A percentile compares a stretch with the other conserved stretches of the same genome.
phyloP scores from a whole-genome alignment of 2,113 vertebrate species.

The Podarcis cretensis region DNA sequence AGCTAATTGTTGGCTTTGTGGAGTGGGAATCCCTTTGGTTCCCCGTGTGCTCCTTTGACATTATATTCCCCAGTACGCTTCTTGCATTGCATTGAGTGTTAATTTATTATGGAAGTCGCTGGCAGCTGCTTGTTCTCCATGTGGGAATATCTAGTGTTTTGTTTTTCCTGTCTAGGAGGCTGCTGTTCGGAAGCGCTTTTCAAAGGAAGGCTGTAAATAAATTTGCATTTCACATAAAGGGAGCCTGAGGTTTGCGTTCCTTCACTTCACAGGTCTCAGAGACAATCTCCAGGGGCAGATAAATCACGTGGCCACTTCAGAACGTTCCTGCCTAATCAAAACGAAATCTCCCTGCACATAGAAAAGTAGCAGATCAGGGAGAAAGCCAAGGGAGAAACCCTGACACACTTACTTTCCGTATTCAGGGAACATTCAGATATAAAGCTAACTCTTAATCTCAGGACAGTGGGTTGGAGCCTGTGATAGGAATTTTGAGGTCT shows the following conservation, averaged over 20 bases:
- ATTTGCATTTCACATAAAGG: constrained; percentile 34
- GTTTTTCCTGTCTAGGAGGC: constrained; percentile 39
- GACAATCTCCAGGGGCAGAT: background rate
- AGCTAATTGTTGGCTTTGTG: background rate
- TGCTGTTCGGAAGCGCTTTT: constrained; percentile 42
- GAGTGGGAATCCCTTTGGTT: background rate
- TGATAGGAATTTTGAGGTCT: too few species aligned
- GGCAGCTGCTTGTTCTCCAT: constrained; percentile 67
- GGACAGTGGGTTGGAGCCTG: too few species aligned
- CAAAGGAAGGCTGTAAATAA: constrained; percentile 58
- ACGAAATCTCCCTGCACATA: too few species aligned
- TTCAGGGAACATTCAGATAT: background rate
- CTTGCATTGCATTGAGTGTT: constrained; percentile 50
- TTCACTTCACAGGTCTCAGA: background rate
- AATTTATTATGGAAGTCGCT: constrained; percentile 60
- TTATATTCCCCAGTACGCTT: constrained; percentile 44
- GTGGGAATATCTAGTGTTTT: constrained; percentile 64
- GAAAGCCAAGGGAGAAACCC: background rate
- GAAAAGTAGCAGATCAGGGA: background rate
- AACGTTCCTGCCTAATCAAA: too few species aligned
- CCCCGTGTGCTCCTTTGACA: constrained; percentile 50
- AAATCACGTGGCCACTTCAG: background rate
- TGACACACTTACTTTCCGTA: background rate
- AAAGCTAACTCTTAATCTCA: too few species aligned
- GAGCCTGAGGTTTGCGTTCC: background rate